phyloP scores from a whole-genome alignment of 2,888 invertebrate species.

The Synanthedon andrenaeformis region DNA sequence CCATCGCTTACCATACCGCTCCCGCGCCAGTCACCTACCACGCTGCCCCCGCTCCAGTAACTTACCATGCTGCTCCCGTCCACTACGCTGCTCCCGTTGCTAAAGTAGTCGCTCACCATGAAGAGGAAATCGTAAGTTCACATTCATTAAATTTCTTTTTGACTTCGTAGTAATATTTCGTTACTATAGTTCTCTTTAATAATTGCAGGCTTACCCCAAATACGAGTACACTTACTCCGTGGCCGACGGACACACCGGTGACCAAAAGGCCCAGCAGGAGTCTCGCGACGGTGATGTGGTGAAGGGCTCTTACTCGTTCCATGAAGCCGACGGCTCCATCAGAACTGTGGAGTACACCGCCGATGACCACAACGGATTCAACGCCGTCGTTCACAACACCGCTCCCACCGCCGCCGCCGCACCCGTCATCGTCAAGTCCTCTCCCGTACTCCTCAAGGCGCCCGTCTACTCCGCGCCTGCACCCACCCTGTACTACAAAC shows the following conservation, averaged over 20 bases:
- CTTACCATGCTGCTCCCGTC: slow-evolving; percentile 7
- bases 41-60: slow-evolving; percentile 15
- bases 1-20: slow-evolving; percentile 13
- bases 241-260: slow-evolving; percentile 68
- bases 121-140: slow-evolving; percentile 23
- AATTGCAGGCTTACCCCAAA: slow-evolving; percentile 45
- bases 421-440: slow-evolving; percentile 17
- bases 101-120: slow-evolving; percentile 17
- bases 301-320: slow-evolving; percentile 65
- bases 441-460: slow-evolving; percentile 4
- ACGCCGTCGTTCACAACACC: slow-evolving; percentile 46
- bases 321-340: slow-evolving; percentile 68
- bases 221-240: slow-evolving; percentile 69
- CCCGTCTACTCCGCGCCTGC: slow-evolving; percentile 12
- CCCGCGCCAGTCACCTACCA: slow-evolving; percentile 23
- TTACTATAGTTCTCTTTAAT: background rate
- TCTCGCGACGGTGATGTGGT: slow-evolving; percentile 65
- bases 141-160: background rate
- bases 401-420: slow-evolving; percentile 34
- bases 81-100: slow-evolving; percentile 4
- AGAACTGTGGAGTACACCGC: slow-evolving; percentile 68
- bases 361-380: slow-evolving; percentile 63
- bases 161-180: background rate
- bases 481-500: slow-evolving; percentile 23
- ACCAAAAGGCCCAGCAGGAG: slow-evolving; percentile 69